Evolutionary conservation across 2,888 invertebrate species (phyloP), one percentile per base, ranked within the genome.

Genomic region (Rutpela maculata): DNA sequence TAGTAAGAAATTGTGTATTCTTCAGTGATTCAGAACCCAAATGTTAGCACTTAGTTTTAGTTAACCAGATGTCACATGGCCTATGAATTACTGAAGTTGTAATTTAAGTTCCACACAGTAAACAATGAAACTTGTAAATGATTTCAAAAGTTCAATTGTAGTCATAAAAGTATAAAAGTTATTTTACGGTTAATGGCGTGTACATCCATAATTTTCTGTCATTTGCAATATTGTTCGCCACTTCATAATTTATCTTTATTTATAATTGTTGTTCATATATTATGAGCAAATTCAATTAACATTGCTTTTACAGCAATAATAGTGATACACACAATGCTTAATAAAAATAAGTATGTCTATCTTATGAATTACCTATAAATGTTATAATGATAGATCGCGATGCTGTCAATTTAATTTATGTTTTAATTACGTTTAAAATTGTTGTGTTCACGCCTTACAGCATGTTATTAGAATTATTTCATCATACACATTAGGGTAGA

Each of bases 391-490:
- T 50, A 19, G 15, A 35, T 66, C 66, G 19, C 55, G 19, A 55
- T 22, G 18, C 19, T 22, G 66, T 55, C 66, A 66, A 22, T 22
- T 22, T 19, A 50, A 66, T 66, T 66, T 43, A 66, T 19, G 66
- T 15, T 22, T 66, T 55, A 50, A 50, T 66, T 66, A 66, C 19
- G 18, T 17, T 55, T 66, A 19, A 50, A 66, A 66, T 26, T 50
- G 66, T 50, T 55, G 18, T 66, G 55, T 22, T 66, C 22, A 66
- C 18, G 9, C 19, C 55, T 55, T 19, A 26, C 22, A 4, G 22
- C 22, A 26, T 15, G 11, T 15, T 15, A 18, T 6, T 60, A 26
- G 7, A 26, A 31, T 26, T n/a, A 60, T 17, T n/a, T 43, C 31
- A 43, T 43, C 43, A 43, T 43, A 12, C 2, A 43, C 15, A 18